Conservation (phyloP, 2,888 invertebrate genomes). For the Lycocerus yunnanus region DNA sequence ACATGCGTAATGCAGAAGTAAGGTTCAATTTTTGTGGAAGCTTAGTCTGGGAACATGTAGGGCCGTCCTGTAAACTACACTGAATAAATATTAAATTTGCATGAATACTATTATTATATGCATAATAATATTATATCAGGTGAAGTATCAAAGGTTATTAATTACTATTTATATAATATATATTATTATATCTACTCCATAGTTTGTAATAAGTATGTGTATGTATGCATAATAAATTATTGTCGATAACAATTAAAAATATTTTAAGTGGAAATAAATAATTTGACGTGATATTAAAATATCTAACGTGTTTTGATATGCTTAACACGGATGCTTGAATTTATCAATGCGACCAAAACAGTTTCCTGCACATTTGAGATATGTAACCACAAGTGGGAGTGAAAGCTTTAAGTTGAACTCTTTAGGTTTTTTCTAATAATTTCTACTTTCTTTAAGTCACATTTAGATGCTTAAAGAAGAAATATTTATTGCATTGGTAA, state of each 20-base stretch:
- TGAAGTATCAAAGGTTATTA: not conserved
- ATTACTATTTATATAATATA: not conserved
- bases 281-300: slow-evolving; percentile 26
- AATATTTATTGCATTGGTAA: no score
- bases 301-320: slow-evolving; percentile 31
- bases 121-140: not conserved
- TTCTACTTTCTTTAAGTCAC: not conserved
- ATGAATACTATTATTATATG: not conserved
- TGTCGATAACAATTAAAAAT: not conserved
- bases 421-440: not conserved
- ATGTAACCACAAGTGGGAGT: slow-evolving; percentile 35
- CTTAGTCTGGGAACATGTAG: no score
- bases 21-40: no score
- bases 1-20: no score
- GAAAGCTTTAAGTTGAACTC: not conserved
- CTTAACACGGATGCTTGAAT: slow-evolving; percentile 29
- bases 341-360: slow-evolving; percentile 36
- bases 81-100: not conserved
- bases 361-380: slow-evolving; percentile 34
- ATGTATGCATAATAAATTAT: not conserved
- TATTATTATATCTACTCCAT: not conserved
- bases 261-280: slow-evolving; percentile 9
- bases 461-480: not conserved
- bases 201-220: not conserved
- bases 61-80: no score